Conservation (phyloP, 2,113 vertebrate species). For the Myodes glareolus region DNA sequence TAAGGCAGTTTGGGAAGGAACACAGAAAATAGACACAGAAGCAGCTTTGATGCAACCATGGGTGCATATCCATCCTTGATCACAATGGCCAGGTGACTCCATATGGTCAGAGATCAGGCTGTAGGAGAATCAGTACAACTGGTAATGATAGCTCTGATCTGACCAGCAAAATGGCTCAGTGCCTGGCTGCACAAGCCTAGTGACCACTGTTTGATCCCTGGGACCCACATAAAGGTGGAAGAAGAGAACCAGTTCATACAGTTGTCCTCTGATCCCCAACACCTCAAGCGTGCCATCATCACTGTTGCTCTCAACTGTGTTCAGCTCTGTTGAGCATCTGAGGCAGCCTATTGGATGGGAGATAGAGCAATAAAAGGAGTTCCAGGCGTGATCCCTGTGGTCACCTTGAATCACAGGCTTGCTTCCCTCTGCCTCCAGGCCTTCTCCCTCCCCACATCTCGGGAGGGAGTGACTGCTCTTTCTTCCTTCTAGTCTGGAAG, state of each 20-base stretch:
- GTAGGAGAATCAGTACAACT: neutral
- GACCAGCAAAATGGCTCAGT: neutral
- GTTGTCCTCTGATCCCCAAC: neutral
- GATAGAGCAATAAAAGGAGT: neutral
- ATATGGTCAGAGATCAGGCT: neutral
- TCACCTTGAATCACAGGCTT: neutral
- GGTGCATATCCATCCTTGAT: neutral
- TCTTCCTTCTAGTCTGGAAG: neutral
- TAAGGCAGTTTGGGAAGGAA: neutral
- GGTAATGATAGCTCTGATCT: neutral
- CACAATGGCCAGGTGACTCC: neutral
- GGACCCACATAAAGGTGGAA: neutral
- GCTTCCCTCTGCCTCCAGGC: neutral
- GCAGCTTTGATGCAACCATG: neutral
- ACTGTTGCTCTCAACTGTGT: fast-evolving
- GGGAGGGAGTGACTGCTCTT: neutral
- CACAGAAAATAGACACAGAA: fast-evolving
- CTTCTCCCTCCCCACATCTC: neutral
- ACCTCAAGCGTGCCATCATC: fast-evolving
- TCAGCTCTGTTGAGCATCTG: fast-evolving
- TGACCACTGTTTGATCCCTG: neutral
- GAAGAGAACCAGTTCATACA: neutral
- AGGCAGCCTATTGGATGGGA: neutral
- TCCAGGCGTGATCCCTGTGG: too few species aligned
- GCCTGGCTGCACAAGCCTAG: neutral